Percentiles rank a stretch among this genome's conserved stretches.
Conservation (phyloP, 2,113 vertebrate genomes). For the Nestor notabilis region DNA sequence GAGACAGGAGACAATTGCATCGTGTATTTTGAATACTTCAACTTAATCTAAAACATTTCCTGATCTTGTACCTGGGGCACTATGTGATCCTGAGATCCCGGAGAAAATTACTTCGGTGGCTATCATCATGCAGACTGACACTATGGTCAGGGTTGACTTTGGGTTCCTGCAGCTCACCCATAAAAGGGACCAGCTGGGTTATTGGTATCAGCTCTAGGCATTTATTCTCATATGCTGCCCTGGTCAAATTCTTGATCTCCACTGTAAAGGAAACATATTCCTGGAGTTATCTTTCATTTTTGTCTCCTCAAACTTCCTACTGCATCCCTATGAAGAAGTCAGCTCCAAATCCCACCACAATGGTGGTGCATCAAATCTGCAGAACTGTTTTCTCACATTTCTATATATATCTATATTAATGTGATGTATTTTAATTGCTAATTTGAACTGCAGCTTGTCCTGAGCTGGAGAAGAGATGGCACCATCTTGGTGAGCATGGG, state of each 20-base stretch:
- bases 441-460: background rate
- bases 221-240: background rate
- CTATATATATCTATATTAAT: background rate
- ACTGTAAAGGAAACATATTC: background rate
- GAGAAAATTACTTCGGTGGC: accelerated
- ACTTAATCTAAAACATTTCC: background rate
- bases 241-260: background rate
- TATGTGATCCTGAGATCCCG: background rate
- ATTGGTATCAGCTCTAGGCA: background rate
- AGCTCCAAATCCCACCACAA: background rate
- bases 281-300: background rate
- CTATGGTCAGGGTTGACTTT: background rate
- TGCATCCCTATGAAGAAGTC: background rate
- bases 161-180: background rate
- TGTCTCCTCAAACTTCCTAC: background rate
- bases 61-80: background rate
- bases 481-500: background rate
- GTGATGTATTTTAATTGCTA: background rate
- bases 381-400: background rate
- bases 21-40: background rate
- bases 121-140: background rate
- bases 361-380: background rate
- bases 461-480: background rate
- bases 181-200: background rate
- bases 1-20: background rate